phyloP scores from a whole-genome alignment of 2,797 vertebrate species.

The Manis pentadactyla region DNA sequence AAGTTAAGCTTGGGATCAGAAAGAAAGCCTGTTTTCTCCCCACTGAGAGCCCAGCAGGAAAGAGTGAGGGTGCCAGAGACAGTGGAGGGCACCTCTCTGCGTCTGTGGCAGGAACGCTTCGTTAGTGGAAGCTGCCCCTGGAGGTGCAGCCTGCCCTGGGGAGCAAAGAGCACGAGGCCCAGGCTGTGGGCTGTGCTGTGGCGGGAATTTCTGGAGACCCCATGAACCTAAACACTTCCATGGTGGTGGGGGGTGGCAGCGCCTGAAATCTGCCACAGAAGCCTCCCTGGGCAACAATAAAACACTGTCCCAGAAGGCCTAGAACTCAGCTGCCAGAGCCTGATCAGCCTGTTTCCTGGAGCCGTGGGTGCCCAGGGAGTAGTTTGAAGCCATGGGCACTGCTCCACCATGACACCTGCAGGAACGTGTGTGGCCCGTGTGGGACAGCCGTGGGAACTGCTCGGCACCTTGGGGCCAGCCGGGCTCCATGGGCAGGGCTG shows the following conservation, averaged over 20 bases:
- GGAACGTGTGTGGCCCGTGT: fast-evolving
- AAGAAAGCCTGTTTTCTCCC: not conserved
- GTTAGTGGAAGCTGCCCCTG: not conserved
- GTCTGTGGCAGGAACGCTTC: fast-evolving
- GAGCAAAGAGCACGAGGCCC: too few relatives aligned
- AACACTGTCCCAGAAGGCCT: fast-evolving
- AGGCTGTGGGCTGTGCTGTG: fast-evolving
- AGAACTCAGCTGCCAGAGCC: fast-evolving
- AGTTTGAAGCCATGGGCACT: not conserved
- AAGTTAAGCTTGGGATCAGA: not conserved
- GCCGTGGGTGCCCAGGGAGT: fast-evolving
- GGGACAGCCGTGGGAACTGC: fast-evolving
- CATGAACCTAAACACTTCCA: fast-evolving
- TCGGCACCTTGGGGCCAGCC: not conserved
- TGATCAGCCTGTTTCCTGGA: not conserved
- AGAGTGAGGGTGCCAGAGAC: fast-evolving
- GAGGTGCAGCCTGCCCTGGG: not conserved
- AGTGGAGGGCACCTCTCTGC: fast-evolving
- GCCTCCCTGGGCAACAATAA: not conserved
- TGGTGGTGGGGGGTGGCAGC: fast-evolving
- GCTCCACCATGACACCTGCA: fast-evolving
- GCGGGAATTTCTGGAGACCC: not conserved
- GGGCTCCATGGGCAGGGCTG: fast-evolving
- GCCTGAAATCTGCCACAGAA: not conserved
- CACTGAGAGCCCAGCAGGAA: not conserved